Base-by-base conservation (phyloP, 2,888 invertebrate species). In the Acleris sparsana region DNA sequence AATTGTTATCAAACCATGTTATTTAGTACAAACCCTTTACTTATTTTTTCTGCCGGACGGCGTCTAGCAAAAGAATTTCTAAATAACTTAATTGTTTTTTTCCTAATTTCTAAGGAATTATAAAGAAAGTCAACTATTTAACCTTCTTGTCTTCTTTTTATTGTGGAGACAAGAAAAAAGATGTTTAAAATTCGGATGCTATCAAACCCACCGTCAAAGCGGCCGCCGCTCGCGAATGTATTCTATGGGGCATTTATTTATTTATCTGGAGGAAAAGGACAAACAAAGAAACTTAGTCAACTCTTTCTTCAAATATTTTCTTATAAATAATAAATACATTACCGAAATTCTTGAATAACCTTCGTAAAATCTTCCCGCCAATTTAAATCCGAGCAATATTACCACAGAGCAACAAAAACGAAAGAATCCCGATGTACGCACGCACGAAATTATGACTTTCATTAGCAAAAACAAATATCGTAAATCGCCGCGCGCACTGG, bases 401-500 rank as follows among this genome's bases (percentile, higher is more conserved):
- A 65, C 57, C 57, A 61, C 52, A 68, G 68, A 70, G 65, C 67
- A 71, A 56, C 67, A 67, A 68, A 69, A 66, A 67, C 63, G 22
- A 44, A 67, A 60, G 69, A 70, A 72, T 70, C 70, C 70, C 69
- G 67, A 73, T 71, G 71, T 70, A 68, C 67, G 16, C 58, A 70
- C 71, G 61, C 61, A 57, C 66, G 61, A 75, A 84, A 78, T 80
- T 82, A 82, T 77, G 79, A 77, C 75, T 75, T 83, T 84, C 85
- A 87, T 90, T 88, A 88, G 78, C 78, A 88, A 88, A 87, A 88
- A 86, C 83, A 71, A 71, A 73, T 78, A 83, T 85, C 87, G 84
- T 89, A 89, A 91, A 89, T 89, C 84, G 82, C 73, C 70, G 80
- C 84, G 83, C 84, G 84, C 86, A 81, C 85, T 77, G 84, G 76